phyloP scores from a whole-genome alignment of 2,888 invertebrate genomes.

The Diplazon laetatorius region DNA sequence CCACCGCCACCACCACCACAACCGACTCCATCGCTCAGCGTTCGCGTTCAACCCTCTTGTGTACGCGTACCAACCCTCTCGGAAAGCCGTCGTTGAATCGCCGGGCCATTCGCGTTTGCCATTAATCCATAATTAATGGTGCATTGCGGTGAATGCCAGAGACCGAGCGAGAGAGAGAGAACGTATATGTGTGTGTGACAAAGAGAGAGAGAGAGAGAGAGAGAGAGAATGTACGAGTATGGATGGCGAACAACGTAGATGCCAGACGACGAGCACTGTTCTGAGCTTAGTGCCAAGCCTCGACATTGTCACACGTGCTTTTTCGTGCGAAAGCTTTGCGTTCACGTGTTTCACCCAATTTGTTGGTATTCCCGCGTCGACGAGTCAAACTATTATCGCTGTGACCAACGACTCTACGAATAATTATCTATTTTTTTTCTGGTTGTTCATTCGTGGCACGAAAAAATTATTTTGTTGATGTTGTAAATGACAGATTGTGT shows the following conservation, averaged over 20 bases:
- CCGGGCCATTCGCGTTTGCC: slow-evolving; percentile 33
- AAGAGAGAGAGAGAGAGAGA: slow-evolving; percentile 16
- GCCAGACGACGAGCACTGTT: slow-evolving; percentile 6
- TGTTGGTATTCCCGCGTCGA: too few relatives aligned
- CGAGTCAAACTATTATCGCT: too few relatives aligned
- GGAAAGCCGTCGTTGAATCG: slow-evolving; percentile 7
- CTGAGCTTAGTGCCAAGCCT: not conserved
- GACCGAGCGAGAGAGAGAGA: not conserved
- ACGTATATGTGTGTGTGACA: too few relatives aligned
- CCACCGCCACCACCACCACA: too few relatives aligned
- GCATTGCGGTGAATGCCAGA: slow-evolving; percentile 24
- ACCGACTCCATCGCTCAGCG: slow-evolving; percentile 13
- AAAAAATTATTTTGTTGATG: too few relatives aligned
- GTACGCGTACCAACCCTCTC: not conserved
- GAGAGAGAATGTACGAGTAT: not conserved
- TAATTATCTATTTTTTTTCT: too few relatives aligned
- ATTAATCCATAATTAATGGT: slow-evolving; percentile 61
- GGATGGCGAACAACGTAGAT: not conserved
- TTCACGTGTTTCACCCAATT: too few relatives aligned
- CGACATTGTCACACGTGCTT: slow-evolving; percentile 22
- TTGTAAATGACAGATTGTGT: too few relatives aligned
- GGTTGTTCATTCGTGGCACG: too few relatives aligned
- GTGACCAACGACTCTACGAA: too few relatives aligned
- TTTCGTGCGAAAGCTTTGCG: too few relatives aligned
- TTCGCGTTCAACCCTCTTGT: slow-evolving; percentile 6